Evolutionary conservation across 2,888 invertebrate species (phyloP), one percentile per base, ranked within the genome.

Genomic region (Pyrrhia umbra): DNA sequence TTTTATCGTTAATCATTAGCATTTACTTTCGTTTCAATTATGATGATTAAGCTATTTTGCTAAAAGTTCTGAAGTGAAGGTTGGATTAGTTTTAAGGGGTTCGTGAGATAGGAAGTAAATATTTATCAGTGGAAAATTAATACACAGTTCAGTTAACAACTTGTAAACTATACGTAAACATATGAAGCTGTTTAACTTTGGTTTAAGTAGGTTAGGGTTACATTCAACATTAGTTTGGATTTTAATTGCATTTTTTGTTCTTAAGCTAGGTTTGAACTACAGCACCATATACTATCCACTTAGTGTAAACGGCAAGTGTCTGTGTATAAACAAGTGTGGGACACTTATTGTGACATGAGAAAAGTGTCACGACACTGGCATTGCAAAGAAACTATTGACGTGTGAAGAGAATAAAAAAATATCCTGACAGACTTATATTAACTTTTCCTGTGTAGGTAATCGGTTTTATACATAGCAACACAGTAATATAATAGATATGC

Each of bases 11-110:
- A 52, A 65, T 30, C 43, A 57, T 42, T 43, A 61, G 23, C 10
- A 37, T 20, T 54, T 37, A 46, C 45, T 55, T 49, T 64, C 18
- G 46, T 68, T 68, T 58, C 43, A 51, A 68, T 76, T 77, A 75
- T 77, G 61, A 76, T 76, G 69, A 68, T 34, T 61, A 51, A 55
- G 63, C 68, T 54, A 67, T 74, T 51, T 62, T 49, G 67, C 57
- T 46, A 52, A 75, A 73, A 61, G 81, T 79, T 80, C 83, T 79
- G 72, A 81, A 79, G 70, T 79, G 73, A 77, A 64, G 72, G 74
- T 77, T 54, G 27, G 50, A 67, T 80, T 77, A 75, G 76, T 76
- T 82, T 74, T 58, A 70, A 23, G n/a, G 50, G 74, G 51, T 15
- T 73, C 37, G 51, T 13, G 76, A 54, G 74, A 73, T 69, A 76